phyloP scores from a whole-genome alignment of 2,113 vertebrate genomes.

The Pardalotus punctatus region DNA sequence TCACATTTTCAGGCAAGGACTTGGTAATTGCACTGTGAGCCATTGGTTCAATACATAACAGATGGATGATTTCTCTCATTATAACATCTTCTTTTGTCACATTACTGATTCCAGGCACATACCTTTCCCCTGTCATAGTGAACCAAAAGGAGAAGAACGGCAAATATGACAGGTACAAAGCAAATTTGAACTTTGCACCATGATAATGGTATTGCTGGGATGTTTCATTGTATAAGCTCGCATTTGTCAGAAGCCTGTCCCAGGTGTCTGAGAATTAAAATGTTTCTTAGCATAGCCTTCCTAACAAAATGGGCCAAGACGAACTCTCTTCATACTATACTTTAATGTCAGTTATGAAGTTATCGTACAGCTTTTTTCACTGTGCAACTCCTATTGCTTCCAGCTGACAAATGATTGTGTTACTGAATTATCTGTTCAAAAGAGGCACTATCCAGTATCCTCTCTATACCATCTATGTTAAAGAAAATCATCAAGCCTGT shows the following conservation, averaged over 20 bases:
- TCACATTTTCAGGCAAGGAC: constrained; percentile 92
- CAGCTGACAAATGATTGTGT: not conserved
- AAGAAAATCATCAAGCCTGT: not conserved
- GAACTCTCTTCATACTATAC: not conserved
- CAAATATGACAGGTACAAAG: not conserved
- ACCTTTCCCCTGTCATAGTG: constrained; percentile 85
- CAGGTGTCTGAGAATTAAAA: not conserved
- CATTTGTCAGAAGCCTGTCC: not conserved
- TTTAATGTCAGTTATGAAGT: not conserved
- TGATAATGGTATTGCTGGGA: not conserved
- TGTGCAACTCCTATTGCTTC: not conserved
- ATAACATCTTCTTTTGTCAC: constrained; percentile 92
- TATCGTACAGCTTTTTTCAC: not conserved
- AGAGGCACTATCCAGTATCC: not conserved
- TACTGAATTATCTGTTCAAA: not conserved
- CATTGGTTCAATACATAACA: constrained; percentile 97
- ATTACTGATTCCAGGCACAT: constrained; percentile 89
- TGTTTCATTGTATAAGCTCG: not conserved
- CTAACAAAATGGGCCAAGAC: not conserved
- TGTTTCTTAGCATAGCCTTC: not conserved
- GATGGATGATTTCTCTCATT: constrained; percentile 93
- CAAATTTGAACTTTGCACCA: not conserved
- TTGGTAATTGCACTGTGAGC: constrained; percentile 93
- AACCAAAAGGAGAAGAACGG: not conserved
- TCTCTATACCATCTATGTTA: not conserved